Evolutionary conservation across 1,140 invertebrate genomes (phyloP), one percentile per base, ranked within the genome.

Genomic region (Tetragonula clypearis): DNA sequence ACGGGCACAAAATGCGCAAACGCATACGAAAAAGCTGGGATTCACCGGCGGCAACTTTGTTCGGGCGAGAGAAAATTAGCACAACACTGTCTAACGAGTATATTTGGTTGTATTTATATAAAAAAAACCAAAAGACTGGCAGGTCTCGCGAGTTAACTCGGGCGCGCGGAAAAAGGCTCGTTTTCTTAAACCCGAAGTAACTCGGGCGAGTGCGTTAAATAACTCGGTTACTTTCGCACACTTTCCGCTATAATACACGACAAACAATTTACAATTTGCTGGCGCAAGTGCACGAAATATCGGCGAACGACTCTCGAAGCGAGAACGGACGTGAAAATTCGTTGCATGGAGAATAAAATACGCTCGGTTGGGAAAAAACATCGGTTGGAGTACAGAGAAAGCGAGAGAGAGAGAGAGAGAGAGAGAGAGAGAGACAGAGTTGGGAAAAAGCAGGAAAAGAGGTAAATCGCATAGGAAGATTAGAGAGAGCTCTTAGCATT

Each of bases 401-500:
- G 60, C 58, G 58, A 23, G 23, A 0, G 30, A 41, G 49, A 49
- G 41, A 26, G 19, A 56, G 49, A 49, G 41, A 26, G 19, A 30
- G 30, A 30, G 30, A 30, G 30, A 30, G 30, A 82, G 58, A 23
- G 23, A 0, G 30, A 56, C 26, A 41, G 41, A 26, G 19, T 30
- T 14, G 11, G 26, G 72, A 76, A 82, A 49, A 76, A 82, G 72
- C 60, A 49, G 12, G 80, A 75, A 82, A 6, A 49, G 41, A 49
- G 56, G 72, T 82, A 82, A 76, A 82, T 82, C 60, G 80, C 60
- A 41, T 82, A 56, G 72, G 72, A 82, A 56, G 80, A 82, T 82
- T 66, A 82, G 60, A 23, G 23, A 0, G 30, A 56, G 49, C 60
- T n/a, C 26, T 55, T 49, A 30, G 72, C 49, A 62, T 76, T 75